Conservation (phyloP, 2,888 invertebrate genomes). For the Kuschelorhynchus macadamiae region DNA sequence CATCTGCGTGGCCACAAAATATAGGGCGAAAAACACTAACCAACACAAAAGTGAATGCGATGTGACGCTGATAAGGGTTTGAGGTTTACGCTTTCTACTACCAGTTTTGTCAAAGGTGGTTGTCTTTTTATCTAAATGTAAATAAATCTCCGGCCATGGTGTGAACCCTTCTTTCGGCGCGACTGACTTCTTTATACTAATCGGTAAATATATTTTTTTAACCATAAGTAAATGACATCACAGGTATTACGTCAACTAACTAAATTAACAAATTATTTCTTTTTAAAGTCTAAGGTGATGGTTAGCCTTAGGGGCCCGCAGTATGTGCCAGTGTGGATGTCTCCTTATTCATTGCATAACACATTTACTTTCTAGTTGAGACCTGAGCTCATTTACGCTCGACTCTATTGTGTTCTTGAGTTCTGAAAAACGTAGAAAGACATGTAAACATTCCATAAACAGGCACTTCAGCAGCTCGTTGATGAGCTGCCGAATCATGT, state of each 20-base stretch:
- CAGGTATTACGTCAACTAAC: slow-evolving; percentile 52
- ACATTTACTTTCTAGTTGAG: slow-evolving; percentile 97
- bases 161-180: slow-evolving; percentile 29
- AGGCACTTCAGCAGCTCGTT: no score
- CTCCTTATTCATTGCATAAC: slow-evolving; percentile 87
- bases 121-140: not conserved
- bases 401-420: slow-evolving; percentile 97
- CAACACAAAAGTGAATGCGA: slow-evolving; percentile 26
- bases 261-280: slow-evolving; percentile 50
- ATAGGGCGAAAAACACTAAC: slow-evolving; percentile 30
- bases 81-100: slow-evolving; percentile 9
- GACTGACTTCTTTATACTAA: slow-evolving; percentile 3
- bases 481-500: no score
- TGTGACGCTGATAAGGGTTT: slow-evolving; percentile 43
- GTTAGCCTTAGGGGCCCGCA: slow-evolving; percentile 57
- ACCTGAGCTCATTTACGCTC: slow-evolving; percentile 96
- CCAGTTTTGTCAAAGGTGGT: slow-evolving; percentile 14
- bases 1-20: slow-evolving; percentile 45
- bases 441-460: slow-evolving; percentile 28
- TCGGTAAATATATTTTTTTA: slow-evolving; percentile 27
- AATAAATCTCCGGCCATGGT: not conserved
- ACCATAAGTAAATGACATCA: slow-evolving; percentile 50
- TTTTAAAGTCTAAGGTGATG: slow-evolving; percentile 47
- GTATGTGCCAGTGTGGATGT: slow-evolving; percentile 67
- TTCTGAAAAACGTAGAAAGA: slow-evolving; percentile 77